Conservation (phyloP, 2,888 invertebrate species). For the Stenotaenia linearis region DNA sequence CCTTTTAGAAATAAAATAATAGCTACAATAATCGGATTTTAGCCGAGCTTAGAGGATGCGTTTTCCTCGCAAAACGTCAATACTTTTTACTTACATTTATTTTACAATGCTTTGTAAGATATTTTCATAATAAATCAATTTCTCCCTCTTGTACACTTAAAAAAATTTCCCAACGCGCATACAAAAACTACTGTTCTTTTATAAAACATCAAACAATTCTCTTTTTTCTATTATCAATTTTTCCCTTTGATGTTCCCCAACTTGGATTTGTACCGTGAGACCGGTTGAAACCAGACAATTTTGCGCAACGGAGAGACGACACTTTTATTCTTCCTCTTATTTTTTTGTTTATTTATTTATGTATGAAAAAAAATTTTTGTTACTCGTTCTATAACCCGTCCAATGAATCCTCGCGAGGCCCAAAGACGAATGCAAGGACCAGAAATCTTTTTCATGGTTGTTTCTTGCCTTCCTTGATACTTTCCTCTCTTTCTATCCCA, state of each 20-base stretch:
- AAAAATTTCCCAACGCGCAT: background rate
- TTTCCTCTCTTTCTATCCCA: background rate
- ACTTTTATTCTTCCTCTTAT: background rate
- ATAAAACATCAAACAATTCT: background rate
- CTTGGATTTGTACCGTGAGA: background rate
- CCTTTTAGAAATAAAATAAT: no score
- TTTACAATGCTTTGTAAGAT: no score
- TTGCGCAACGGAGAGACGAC: background rate
- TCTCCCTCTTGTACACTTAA: background rate
- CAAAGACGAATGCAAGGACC: conserved; percentile 4
- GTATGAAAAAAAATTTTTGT: background rate
- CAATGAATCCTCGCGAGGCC: background rate
- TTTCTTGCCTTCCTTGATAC: conserved; percentile 7
- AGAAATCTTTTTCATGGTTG: conserved; percentile 23
- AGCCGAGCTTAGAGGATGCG: no score
- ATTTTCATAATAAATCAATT: no score
- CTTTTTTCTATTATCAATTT: background rate
- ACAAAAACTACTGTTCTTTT: background rate
- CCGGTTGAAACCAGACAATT: background rate
- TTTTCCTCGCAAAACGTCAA: no score
- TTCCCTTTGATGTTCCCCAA: background rate
- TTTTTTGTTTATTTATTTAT: background rate
- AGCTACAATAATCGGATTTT: no score
- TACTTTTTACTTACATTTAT: no score
- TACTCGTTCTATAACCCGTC: background rate